Evolutionary conservation across 2,888 invertebrate species (phyloP).

Genomic region (Galerucella pusilla): DNA sequence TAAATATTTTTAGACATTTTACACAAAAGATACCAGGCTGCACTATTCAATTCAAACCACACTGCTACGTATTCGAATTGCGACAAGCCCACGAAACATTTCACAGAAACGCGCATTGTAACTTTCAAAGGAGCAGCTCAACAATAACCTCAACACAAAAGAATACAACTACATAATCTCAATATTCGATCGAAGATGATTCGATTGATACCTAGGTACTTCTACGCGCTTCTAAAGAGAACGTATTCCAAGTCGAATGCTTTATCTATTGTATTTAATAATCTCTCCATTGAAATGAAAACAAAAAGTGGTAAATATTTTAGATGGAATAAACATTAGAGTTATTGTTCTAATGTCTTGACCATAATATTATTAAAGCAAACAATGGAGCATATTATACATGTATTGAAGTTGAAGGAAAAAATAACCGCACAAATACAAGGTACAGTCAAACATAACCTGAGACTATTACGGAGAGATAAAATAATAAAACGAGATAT

Average conservation of each 20-base stretch:
- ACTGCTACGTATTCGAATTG: not conserved
- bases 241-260: not conserved
- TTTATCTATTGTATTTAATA: conserved; percentile 9
- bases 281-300: not conserved
- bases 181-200: conserved; percentile 26
- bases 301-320: not conserved
- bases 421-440: too few species aligned
- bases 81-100: conserved; percentile 7
- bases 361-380: not conserved
- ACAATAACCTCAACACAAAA: conserved; percentile 35
- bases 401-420: not conserved
- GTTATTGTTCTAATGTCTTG: not conserved
- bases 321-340: not conserved
- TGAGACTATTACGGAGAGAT: too few species aligned
- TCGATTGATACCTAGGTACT: conserved; percentile 13
- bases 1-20: not conserved
- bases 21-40: not conserved
- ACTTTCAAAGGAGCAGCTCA: conserved; percentile 30
- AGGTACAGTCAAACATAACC: too few species aligned
- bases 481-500: too few species aligned
- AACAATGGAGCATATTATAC: not conserved
- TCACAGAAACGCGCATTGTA: conserved; percentile 1
- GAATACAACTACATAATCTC: conserved; percentile 36
- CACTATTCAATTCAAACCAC: not conserved
- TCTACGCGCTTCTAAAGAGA: not conserved